Conservation (phyloP, 2,797 vertebrate species). For the Chrosomus eos region DNA sequence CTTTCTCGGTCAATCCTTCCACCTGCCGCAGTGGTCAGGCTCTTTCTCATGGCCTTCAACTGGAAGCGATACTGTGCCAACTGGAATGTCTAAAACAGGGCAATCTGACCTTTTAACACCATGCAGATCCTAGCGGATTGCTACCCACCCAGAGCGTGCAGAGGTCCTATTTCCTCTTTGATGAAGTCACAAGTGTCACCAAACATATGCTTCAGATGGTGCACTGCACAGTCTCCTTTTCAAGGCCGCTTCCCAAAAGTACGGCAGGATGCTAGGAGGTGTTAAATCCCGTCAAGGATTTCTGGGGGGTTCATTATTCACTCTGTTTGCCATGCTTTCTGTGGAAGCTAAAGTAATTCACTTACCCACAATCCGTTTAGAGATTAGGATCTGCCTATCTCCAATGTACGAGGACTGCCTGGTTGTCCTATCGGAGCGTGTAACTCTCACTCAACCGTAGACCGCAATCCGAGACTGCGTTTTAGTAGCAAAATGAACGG, state of each 20-base stretch:
- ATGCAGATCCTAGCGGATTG: constrained; percentile 60
- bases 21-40: constrained; percentile 5
- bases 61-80: constrained; percentile 28
- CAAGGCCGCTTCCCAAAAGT: constrained; percentile 17
- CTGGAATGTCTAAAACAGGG: constrained; percentile 53
- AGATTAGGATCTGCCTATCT: constrained; percentile 73
- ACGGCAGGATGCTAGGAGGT: constrained; percentile 12
- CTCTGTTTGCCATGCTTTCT: constrained; percentile 60
- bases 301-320: constrained; percentile 69
- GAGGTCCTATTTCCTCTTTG: constrained; percentile 37
- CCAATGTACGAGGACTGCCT: constrained; percentile 66
- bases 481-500: background rate
- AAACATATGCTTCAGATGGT: constrained; percentile 54
- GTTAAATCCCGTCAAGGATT: constrained; percentile 56
- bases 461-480: constrained; percentile 3
- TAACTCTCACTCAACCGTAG: constrained; percentile 24
- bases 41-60: constrained; percentile 69
- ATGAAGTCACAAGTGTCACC: constrained; percentile 51
- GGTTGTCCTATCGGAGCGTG: constrained; percentile 68
- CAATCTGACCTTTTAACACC: constrained; percentile 62
- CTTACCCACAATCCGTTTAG: constrained; percentile 75
- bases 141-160: constrained; percentile 13
- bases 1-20: constrained; percentile 10
- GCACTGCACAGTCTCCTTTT: constrained; percentile 9
- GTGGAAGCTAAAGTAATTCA: constrained; percentile 75